A percentile compares a stretch with the other conserved stretches of the same genome.
phyloP scores from a whole-genome alignment of 2,113 vertebrate species.

The Cinclus mexicanus region DNA sequence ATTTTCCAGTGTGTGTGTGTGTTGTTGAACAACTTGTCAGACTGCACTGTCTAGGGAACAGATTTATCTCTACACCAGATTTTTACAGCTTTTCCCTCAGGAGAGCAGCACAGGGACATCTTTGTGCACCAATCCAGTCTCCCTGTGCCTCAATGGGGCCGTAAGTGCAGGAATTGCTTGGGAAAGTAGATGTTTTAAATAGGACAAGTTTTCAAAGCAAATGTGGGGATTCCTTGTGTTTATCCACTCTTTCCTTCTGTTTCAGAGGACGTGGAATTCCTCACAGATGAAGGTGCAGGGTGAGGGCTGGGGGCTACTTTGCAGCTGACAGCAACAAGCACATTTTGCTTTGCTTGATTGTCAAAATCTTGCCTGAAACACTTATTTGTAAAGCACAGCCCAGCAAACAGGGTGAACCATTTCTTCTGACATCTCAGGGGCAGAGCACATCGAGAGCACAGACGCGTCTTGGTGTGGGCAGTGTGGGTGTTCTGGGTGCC shows the following conservation, averaged over 20 bases:
- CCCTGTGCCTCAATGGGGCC: neutral
- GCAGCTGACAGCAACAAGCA: neutral
- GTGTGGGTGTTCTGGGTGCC: neutral
- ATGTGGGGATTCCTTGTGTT: neutral
- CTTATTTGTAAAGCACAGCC: neutral
- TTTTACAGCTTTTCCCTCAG: neutral
- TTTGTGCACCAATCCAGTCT: neutral
- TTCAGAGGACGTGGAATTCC: neutral
- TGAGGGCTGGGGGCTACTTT: neutral
- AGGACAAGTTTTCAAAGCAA: neutral
- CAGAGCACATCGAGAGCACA: neutral
- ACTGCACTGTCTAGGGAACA: neutral
- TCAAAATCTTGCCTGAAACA: neutral
- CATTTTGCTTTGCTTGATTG: neutral
- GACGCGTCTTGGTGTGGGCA: neutral
- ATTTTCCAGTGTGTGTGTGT: neutral
- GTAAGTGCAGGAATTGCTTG: neutral
- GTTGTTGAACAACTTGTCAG: neutral
- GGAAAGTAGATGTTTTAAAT: neutral
- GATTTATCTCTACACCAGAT: neutral
- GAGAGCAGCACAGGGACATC: neutral
- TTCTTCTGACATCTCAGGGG: neutral
- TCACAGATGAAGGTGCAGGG: constrained; percentile 1
- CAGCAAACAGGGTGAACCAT: neutral
- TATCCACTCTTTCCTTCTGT: neutral